Conservation (phyloP, 2,888 invertebrate species). For the Eucera pruinosa region DNA sequence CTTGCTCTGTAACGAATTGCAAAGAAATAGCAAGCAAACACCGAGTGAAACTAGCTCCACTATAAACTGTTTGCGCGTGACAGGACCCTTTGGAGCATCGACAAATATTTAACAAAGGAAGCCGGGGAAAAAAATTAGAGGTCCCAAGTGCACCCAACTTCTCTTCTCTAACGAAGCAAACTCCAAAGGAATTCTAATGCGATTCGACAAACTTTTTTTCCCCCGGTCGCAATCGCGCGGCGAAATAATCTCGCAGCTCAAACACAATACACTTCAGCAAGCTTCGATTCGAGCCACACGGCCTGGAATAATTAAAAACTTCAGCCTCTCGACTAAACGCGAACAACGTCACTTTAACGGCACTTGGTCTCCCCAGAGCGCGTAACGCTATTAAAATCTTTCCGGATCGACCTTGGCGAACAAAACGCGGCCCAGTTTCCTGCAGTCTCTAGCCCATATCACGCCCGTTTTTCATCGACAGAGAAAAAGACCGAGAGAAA, state of each 20-base stretch:
- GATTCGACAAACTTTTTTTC: background rate
- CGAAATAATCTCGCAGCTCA: background rate
- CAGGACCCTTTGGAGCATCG: background rate
- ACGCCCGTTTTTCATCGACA: conserved; percentile 32
- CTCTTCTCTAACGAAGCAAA: background rate
- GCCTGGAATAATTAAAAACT: conserved; percentile 18
- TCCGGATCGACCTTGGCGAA: conserved; percentile 49
- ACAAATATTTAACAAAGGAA: no score
- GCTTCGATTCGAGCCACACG: background rate
- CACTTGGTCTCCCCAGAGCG: background rate
- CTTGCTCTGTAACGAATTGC: no score
- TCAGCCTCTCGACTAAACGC: background rate
- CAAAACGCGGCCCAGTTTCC: conserved; percentile 60
- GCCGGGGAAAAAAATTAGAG: background rate
- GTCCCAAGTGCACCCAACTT: no score
- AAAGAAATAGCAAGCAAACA: no score
- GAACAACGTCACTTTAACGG: conserved; percentile 3
- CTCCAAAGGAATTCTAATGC: no score
- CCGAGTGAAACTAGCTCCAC: no score
- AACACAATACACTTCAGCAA: background rate
- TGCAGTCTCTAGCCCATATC: conserved; percentile 29
- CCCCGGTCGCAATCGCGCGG: conserved; percentile 1
- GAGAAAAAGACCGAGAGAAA: background rate
- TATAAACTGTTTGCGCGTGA: background rate
- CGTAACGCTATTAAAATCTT: conserved; percentile 44